phyloP scores from a whole-genome alignment of 2,113 vertebrate species.

The Ellobius talpinus region DNA sequence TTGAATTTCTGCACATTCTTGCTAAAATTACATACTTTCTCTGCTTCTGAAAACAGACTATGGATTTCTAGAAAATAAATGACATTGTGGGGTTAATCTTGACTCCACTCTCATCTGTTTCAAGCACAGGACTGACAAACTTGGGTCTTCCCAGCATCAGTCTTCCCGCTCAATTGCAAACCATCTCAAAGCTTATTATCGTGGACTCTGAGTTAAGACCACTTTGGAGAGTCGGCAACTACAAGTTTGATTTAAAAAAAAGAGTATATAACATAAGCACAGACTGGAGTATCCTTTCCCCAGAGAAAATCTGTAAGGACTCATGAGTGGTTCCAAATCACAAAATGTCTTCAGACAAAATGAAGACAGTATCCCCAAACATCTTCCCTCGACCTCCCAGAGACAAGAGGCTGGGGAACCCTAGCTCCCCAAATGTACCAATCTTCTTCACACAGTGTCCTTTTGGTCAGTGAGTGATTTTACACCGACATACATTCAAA shows the following conservation, averaged over 20 bases:
- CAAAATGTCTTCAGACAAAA: not conserved
- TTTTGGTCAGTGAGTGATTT: not conserved
- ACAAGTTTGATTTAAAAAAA: not conserved
- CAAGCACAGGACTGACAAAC: not conserved
- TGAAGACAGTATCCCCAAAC: not conserved
- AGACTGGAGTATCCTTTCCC: not conserved
- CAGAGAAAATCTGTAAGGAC: not conserved
- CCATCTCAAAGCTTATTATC: not conserved
- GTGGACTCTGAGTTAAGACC: not conserved
- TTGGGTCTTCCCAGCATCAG: slow-evolving; percentile 12
- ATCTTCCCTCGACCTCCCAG: not conserved
- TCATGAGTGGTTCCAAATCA: not conserved
- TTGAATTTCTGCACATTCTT: slow-evolving; percentile 63
- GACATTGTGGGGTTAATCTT: slow-evolving; percentile 14
- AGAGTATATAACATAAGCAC: not conserved
- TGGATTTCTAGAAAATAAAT: slow-evolving; percentile 25
- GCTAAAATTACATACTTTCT: not conserved
- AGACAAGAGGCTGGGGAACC: not conserved
- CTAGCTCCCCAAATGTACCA: not conserved
- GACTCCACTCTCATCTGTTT: slow-evolving; percentile 38
- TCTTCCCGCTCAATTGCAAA: slow-evolving; percentile 13
- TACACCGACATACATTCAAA: not conserved
- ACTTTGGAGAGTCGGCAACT: not conserved
- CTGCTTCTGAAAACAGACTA: slow-evolving; percentile 14
- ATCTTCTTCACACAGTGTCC: not conserved